Base-by-base conservation (phyloP, 2,888 invertebrate genomes). In the Microplitis deprimator region DNA sequence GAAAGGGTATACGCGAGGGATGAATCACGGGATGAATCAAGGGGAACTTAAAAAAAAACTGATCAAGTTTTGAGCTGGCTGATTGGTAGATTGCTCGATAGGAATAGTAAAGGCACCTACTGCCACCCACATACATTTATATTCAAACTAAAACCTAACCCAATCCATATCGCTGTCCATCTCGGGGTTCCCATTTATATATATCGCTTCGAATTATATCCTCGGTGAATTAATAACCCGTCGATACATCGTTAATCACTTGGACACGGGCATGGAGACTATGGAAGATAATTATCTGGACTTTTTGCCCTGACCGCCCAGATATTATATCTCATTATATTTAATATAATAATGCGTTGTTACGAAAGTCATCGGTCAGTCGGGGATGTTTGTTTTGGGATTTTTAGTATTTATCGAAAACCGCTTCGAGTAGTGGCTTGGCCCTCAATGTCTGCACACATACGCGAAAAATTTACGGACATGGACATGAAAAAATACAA, bases 61-160 rank as follows among this genome's bases (percentile, higher is more conserved):
- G 88, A 89, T 89, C 88, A 88, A 87, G 87, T 89, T 89, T 88
- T 87, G 87, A 87, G 88, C 86, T 84, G 87, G 88, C 88, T 89
- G 89, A 89, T 89, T 89, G 89, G 89, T 89, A 89, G 86, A 85
- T 87, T 80, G 79, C 70, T 61, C 74, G 77, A 81, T 78, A 79
- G 78, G 75, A 72, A 72, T 71, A 78, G 75, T 76, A 73, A 80
- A 79, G 77, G 77, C 74, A 75, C 13, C 50, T 50, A 13, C 50
- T 50, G 50, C 64, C 40, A 72, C 75, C 68, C 68, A 60, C 39
- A 38, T 79, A 20, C 62, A 67, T 17, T 50, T 68, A 41, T 41
- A 40, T 59, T 62, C n/a, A 41, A 67, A 20, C 41, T 67, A 50
- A 50, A 13, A 50, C 50, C 50, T 50, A 13, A 50, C 8, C 50